These are phyloP conservation scores for Athripsodes cinereus DNA, from an alignment of 2,888 invertebrate genomes.

Conservation along the genomic window DNA sequence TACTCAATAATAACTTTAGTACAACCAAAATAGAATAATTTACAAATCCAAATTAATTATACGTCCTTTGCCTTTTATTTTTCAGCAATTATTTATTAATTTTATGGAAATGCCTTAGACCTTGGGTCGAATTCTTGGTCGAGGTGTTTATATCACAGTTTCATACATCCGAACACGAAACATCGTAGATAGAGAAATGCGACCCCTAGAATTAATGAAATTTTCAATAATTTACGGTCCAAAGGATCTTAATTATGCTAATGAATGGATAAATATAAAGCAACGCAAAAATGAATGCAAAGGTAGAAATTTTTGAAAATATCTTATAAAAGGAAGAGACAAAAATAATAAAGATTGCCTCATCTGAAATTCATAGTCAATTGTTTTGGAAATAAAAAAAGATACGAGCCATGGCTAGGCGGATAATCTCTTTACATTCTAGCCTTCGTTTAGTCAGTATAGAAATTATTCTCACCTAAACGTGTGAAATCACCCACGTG, in stretches of 20 bases:
- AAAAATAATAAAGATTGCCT: neutral
- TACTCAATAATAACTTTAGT: no score
- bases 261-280: neutral
- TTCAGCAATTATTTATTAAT: no score
- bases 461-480: neutral
- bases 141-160: no score
- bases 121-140: no score
- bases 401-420: neutral
- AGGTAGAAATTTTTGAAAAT: neutral
- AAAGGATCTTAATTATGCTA: neutral
- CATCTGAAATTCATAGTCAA: constrained; percentile 1
- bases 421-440: neutral
- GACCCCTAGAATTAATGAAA: neutral
- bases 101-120: no score
- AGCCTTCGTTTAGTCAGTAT: neutral
- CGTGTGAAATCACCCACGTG: constrained; percentile 2
- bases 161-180: no score
- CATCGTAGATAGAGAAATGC: no score
- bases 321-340: neutral
- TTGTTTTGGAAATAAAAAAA: neutral
- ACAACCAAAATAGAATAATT: no score
- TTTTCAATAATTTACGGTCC: neutral
- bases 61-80: no score
- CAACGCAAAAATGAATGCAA: neutral
- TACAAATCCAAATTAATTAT: no score